These are phyloP conservation scores for Sylvia borin DNA, from an alignment of 2,797 vertebrate species.

Conservation along the genomic window DNA sequence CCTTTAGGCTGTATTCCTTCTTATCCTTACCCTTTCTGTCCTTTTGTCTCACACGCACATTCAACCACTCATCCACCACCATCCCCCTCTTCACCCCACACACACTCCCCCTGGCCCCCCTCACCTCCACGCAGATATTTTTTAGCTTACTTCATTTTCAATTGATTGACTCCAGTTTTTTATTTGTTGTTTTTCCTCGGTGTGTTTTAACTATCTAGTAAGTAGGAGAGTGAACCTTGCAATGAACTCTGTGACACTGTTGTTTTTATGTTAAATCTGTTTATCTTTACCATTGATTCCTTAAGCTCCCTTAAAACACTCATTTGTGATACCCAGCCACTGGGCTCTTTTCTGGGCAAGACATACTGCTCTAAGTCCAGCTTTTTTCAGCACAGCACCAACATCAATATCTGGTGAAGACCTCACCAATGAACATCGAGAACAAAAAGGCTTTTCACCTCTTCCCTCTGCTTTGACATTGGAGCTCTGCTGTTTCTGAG, in stretches of 20 bases:
- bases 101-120: too few relatives aligned
- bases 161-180: not conserved
- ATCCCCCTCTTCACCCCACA: fast-evolving
- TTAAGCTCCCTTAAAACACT: not conserved
- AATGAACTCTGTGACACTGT: not conserved
- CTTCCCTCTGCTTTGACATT: not conserved
- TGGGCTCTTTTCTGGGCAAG: not conserved
- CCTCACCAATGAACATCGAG: not conserved
- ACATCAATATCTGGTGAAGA: not conserved
- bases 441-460: not conserved
- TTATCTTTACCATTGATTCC: not conserved
- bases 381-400: not conserved
- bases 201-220: not conserved
- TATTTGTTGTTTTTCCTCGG: fast-evolving
- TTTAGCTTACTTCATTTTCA: fast-evolving
- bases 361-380: not conserved
- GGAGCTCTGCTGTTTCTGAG: not conserved
- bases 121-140: not conserved
- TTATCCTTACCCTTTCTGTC: not conserved
- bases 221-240: not conserved
- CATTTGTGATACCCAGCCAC: fast-evolving
- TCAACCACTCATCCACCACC: not conserved
- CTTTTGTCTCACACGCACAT: not conserved
- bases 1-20: not conserved
- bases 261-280: not conserved